Conservation (phyloP, 2,888 invertebrate genomes). For the Atethmia centrago region DNA sequence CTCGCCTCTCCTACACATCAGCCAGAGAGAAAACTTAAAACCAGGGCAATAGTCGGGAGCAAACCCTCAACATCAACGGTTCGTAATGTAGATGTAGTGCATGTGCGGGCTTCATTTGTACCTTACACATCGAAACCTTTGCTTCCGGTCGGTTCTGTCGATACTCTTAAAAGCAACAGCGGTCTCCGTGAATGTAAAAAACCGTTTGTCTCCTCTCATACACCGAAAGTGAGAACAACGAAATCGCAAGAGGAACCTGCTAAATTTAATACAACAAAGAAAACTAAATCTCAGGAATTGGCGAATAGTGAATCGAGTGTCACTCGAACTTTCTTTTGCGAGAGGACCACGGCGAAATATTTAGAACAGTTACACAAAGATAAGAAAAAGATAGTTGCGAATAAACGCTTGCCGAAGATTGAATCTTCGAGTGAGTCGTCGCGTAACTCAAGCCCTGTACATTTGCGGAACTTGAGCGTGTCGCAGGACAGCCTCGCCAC, state of each 20-base stretch:
- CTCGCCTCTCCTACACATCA: conserved; percentile 48
- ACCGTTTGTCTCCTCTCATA: no score
- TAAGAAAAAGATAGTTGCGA: conserved; percentile 72
- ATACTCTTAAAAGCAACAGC: conserved; percentile 66
- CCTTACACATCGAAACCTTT: conserved; percentile 79
- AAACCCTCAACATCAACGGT: conserved; percentile 61
- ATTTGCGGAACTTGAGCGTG: conserved; percentile 81
- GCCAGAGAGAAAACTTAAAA: conserved; percentile 70
- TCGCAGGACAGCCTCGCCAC: conserved; percentile 89
- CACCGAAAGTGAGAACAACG: conserved; percentile 82
- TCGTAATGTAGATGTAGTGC: conserved; percentile 79
- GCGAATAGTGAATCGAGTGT: conserved; percentile 56
- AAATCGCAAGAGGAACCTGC: conserved; percentile 86
- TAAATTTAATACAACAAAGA: conserved; percentile 82
- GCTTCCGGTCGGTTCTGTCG: conserved; percentile 60
- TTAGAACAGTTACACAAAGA: conserved; percentile 89
- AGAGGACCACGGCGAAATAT: conserved; percentile 91
- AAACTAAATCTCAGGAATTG: conserved; percentile 73
- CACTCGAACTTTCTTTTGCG: conserved; percentile 65
- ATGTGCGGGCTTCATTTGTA: conserved; percentile 81
- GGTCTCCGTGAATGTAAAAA: conserved; percentile 71
- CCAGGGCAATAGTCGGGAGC: conserved; percentile 56
- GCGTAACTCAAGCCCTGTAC: conserved; percentile 92
- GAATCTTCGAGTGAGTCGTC: conserved; percentile 92
- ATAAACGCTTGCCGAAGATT: conserved; percentile 85